Conservation (phyloP, 35 echinoderm and acorn worm genomes). For the Heliocidaris tuberculata region DNA sequence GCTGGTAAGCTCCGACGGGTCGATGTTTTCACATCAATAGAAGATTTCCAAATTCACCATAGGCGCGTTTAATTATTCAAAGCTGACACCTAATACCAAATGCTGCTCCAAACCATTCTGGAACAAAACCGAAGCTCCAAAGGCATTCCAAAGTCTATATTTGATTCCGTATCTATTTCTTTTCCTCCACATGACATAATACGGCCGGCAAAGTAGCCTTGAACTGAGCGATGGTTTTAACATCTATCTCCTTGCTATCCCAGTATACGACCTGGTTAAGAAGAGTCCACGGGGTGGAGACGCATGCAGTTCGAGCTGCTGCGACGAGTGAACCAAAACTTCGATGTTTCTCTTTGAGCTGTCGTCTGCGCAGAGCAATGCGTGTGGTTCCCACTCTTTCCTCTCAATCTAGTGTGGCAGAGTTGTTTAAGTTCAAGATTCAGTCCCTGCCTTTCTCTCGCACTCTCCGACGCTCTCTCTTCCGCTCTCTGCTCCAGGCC, state of each 20-base stretch:
- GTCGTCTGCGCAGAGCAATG: neutral
- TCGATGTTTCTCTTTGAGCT: neutral
- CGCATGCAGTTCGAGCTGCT: neutral
- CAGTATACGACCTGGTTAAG: neutral
- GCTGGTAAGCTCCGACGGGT: neutral
- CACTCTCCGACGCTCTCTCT: neutral
- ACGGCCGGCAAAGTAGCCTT: neutral
- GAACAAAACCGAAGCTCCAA: neutral
- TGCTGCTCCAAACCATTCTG: neutral
- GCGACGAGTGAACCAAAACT: neutral
- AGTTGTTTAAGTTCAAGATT: constrained; percentile 1
- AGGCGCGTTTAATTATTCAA: neutral
- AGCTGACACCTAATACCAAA: neutral
- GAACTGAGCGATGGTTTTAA: neutral
- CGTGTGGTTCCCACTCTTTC: neutral
- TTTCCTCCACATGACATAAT: neutral
- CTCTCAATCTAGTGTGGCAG: neutral
- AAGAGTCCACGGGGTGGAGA: neutral
- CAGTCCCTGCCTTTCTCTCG: neutral
- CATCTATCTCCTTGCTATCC: neutral
- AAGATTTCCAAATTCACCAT: neutral
- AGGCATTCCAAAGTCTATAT: neutral
- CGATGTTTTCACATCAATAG: neutral
- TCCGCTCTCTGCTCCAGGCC: neutral
- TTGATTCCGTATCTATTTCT: neutral